These are phyloP conservation scores for Drosophila buzzatii DNA, from an alignment of 2,888 invertebrate genomes.

Conservation along the genomic window DNA sequence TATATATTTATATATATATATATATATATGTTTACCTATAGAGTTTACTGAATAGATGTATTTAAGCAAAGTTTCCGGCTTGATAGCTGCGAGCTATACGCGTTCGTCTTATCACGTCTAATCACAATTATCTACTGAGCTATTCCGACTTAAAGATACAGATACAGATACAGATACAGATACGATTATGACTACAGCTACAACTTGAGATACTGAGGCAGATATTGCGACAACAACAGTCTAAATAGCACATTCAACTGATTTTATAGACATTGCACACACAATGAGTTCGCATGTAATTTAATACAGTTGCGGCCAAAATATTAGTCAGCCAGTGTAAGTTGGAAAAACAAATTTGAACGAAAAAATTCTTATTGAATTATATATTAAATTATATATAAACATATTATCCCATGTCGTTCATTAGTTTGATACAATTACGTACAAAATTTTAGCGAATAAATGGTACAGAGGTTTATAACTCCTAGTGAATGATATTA, in stretches of 20 bases:
- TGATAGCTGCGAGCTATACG: neutral
- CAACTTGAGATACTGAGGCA: constrained; percentile 35
- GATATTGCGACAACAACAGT: constrained; percentile 1
- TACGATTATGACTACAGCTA: constrained; percentile 2
- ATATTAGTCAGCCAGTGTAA: neutral
- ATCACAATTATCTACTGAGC: constrained; percentile 70
- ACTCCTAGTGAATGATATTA: too few species aligned
- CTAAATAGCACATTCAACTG: constrained; percentile 12
- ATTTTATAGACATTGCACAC: constrained; percentile 5
- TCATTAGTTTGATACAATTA: neutral
- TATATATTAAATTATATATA: neutral
- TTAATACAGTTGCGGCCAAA: neutral
- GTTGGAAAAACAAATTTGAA: neutral
- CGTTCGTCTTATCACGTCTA: constrained; percentile 65
- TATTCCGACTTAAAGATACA: constrained; percentile 42
- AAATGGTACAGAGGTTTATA: too few species aligned
- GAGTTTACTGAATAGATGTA: constrained; percentile 7
- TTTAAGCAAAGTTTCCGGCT: neutral
- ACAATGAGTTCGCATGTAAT: constrained; percentile 12
- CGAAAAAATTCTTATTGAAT: neutral
- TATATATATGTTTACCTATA: neutral
- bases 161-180: constrained; percentile 2
- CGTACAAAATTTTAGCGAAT: too few species aligned
- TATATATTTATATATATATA: constrained; percentile 11
- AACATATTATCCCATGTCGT: neutral